phyloP scores from a whole-genome alignment of 2,888 invertebrate species.

The Hyalella azteca region DNA sequence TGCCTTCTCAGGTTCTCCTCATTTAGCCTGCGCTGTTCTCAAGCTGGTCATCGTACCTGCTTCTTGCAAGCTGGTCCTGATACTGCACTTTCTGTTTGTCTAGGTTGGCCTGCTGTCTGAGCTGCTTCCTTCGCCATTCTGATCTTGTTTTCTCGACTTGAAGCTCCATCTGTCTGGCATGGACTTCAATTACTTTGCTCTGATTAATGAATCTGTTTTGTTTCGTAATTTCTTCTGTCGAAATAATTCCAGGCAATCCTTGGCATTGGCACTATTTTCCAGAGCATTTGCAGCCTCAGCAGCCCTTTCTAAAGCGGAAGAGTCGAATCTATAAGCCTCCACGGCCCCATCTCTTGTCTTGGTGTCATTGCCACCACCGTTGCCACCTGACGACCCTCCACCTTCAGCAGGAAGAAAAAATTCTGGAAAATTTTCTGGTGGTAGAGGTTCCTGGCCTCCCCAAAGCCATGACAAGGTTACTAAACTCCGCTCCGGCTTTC shows the following conservation, averaged over 20 bases:
- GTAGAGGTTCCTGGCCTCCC: conserved; percentile 49
- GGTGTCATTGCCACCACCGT: conserved; percentile 37
- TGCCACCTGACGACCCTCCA: conserved; percentile 37
- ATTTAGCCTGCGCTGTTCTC: conserved; percentile 88
- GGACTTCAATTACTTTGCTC: conserved; percentile 86
- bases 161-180: conserved; percentile 64
- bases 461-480: conserved; percentile 57
- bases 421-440: conserved; percentile 48
- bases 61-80: conserved; percentile 93
- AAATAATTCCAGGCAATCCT: conserved; percentile 90
- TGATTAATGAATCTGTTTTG: conserved; percentile 87
- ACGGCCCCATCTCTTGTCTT: conserved; percentile 57
- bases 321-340: conserved; percentile 74
- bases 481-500: too few relatives aligned
- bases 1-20: conserved; percentile 92
- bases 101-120: conserved; percentile 93
- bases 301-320: conserved; percentile 94
- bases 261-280: conserved; percentile 90
- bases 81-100: conserved; percentile 93
- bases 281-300: conserved; percentile 95
- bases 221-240: conserved; percentile 88
- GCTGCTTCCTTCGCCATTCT: conserved; percentile 90
- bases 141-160: conserved; percentile 90
- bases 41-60: conserved; percentile 90
- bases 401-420: conserved; percentile 46